Base-by-base conservation (phyloP, 2,797 vertebrate genomes). In the Lutra lutra region DNA sequence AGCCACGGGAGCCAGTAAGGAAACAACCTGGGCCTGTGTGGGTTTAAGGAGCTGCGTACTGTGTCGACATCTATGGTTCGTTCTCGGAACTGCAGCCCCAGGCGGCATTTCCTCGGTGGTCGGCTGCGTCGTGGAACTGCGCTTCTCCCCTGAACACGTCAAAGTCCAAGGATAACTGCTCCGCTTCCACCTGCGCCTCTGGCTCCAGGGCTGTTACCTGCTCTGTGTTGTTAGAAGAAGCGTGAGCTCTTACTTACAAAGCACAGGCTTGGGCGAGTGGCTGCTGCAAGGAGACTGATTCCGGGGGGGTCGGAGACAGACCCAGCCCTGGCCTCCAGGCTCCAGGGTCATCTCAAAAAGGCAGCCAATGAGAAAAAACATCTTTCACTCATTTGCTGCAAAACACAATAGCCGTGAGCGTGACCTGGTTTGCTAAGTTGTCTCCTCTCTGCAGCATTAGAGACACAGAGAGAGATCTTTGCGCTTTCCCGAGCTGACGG, bases 31-130 rank as follows among this genome's bases (percentile, higher is more conserved):
- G 9, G 10, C 56, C 29, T 0, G 0, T 0, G 11, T 14, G 46
- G 2, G 25, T 20, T 40, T 2, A 32, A 78, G 90, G 88, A 94
- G 89, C 75, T n/a, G 62, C 4, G 86, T 90, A 68, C 97, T 97
- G 66, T 92, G 93, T 91, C 94, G 94, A 32, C 95, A 94, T 54
- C 96, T 97, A 77, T 62, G 48, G 95, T 21, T 54, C 46, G 51
- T 10, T 94, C 64, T 51, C 75, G 56, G 91, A 96, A 95, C 72
- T 88, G 66, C 97, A 89, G 82, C 29, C n/a, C 12, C 12, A 43
- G 0, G 40, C 10, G 17, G 82, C 7, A 15, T 32, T 25, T 48
- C 46, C 38, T 1, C 32, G 0, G 20, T 0, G 48, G 48, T 8
- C 70, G 0, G 21, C 7, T 1, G 18, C 21, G 13, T 0, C 23